Percentiles rank a stretch among this genome's conserved stretches.
phyloP scores from a whole-genome alignment of 2,888 invertebrate species.

The Lissocephala sabroskyi region DNA sequence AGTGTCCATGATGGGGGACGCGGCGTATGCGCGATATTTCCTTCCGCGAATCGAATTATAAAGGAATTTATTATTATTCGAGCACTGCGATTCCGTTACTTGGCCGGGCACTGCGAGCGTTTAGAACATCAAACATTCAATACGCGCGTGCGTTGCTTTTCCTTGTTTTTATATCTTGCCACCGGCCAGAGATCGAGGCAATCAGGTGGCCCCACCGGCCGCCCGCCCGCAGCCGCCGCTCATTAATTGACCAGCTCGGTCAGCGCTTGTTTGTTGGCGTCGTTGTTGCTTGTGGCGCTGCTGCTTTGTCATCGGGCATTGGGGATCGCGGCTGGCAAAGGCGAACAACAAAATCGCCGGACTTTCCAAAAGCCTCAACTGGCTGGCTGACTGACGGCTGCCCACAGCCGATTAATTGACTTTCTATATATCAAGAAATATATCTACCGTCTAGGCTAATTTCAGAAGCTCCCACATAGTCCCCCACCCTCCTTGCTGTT shows the following conservation, averaged over 20 bases:
- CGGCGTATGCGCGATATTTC: slow-evolving; percentile 34
- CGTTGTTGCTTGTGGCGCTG: slow-evolving; percentile 12
- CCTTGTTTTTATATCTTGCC: slow-evolving; percentile 70
- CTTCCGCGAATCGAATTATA: too few species aligned
- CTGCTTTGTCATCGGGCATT: slow-evolving; percentile 13
- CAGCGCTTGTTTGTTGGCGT: slow-evolving; percentile 11
- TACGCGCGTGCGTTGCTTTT: slow-evolving; percentile 67
- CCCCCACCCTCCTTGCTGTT: too few species aligned
- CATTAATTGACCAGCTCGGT: slow-evolving; percentile 31
- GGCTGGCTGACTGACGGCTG: neutral
- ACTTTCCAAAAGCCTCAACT: slow-evolving; percentile 63
- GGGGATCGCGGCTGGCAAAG: slow-evolving; percentile 29
- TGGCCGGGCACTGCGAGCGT: slow-evolving; percentile 23
- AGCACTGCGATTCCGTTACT: neutral
- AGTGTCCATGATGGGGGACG: slow-evolving; percentile 14
- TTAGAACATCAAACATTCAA: slow-evolving; percentile 54
- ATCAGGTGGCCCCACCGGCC: slow-evolving; percentile 55
- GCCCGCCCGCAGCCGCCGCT: slow-evolving; percentile 13
- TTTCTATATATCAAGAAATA: too few species aligned
- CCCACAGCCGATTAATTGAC: neutral
- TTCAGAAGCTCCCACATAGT: too few species aligned
- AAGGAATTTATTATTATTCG: slow-evolving; percentile 1
- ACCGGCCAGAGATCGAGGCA: slow-evolving; percentile 67
- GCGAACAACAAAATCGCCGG: slow-evolving; percentile 53
- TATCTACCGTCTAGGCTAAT: too few species aligned